Evolutionary conservation across 2,888 invertebrate genomes (phyloP), one percentile per base, ranked within the genome.

Genomic region (Phortica okadai): DNA sequence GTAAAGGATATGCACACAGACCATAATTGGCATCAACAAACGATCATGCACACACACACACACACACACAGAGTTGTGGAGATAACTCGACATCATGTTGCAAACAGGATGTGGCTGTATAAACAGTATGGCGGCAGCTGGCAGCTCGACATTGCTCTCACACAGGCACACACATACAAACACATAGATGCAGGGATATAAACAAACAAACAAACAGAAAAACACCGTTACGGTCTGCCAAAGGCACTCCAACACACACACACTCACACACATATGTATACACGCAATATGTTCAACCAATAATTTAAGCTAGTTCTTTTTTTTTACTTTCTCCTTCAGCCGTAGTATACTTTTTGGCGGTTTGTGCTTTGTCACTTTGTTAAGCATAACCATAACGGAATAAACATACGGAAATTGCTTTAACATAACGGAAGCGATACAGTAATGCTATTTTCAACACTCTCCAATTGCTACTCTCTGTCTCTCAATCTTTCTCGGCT

Each of bases 371-470:
- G 33, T 33, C 3, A 33, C 1, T 33, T 33, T 33, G 33, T 33
- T 33, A 33, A 33, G 33, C 33, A 33, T 33, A 33, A 33, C 33
- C 33, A 33, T 33, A 64, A 14, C 64, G 64, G 64, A 64, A 64
- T 33, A 64, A 64, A 41, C 64, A 64, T 4, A 41, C 25, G 64
- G 64, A 64, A 64, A 64, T 64, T 64, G 41, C 64, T 64, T 64
- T 41, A 64, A 33, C 41, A 64, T 41, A 33, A 6, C 64, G 64
- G 64, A 64, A 64, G 41, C 41, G 64, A 64, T 64, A 64, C 33
- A 21, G 21, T 21, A 21, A 21, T 21, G 21, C 21, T 1, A 21
- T 21, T 21, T 21, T 21, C 21, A 2, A 33, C 33, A 33, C 33
- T 2, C 33, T 33, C 33, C 21, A 21, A 21, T 1, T 33, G 33